phyloP scores from a whole-genome alignment of 2,888 invertebrate species.

The Germaria angustata region DNA sequence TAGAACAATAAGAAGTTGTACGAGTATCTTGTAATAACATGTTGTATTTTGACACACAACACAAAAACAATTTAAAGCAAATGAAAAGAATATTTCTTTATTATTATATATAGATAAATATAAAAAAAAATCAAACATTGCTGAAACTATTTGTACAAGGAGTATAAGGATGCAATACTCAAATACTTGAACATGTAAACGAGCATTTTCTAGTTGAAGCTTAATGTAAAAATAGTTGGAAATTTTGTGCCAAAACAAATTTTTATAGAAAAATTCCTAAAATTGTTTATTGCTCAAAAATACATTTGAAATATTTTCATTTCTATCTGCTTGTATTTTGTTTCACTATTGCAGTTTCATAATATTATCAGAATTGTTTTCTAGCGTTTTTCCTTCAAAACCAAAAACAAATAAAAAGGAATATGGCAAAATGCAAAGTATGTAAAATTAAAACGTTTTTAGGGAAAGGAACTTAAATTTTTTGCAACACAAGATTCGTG shows the following conservation, averaged over 20 bases:
- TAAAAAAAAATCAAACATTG: too few relatives aligned
- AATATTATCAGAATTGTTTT: not conserved
- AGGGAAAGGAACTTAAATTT: not conserved
- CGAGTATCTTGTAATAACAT: constrained; percentile 32
- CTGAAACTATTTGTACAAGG: constrained; percentile 10
- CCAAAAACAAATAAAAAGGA: not conserved
- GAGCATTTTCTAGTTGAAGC: not conserved
- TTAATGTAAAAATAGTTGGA: constrained; percentile 25
- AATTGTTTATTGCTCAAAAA: constrained; percentile 33
- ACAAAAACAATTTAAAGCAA: not conserved
- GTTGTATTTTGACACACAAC: constrained; percentile 32
- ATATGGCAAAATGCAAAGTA: not conserved
- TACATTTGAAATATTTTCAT: constrained; percentile 35
- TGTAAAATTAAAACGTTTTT: not conserved
- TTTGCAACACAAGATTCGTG: not conserved
- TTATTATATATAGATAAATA: too few relatives aligned
- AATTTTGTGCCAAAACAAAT: constrained; percentile 38
- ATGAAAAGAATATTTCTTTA: not conserved
- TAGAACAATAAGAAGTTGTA: constrained; percentile 6
- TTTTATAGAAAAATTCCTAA: constrained; percentile 45
- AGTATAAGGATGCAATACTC: not conserved
- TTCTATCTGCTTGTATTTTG: constrained; percentile 3
- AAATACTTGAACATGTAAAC: not conserved
- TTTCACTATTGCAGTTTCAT: not conserved
- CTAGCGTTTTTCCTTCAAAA: not conserved